Conservation (phyloP, 2,113 vertebrate genomes). For the Sterrhoptilus dennistouni region DNA sequence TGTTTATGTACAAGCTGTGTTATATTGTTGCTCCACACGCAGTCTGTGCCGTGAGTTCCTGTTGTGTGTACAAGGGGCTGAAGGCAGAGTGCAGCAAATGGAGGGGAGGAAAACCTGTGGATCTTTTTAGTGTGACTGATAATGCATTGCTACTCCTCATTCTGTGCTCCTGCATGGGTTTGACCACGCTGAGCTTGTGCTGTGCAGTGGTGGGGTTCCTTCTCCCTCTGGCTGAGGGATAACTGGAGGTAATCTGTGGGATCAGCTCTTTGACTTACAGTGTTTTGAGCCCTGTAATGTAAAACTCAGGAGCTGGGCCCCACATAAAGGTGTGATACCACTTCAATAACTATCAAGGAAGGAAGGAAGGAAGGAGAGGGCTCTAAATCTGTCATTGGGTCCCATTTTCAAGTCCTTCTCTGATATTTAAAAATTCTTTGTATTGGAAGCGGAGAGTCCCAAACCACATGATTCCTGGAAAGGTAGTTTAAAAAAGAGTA, state of each 20-base stretch:
- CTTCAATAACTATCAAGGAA: neutral
- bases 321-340: neutral
- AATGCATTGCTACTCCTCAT: neutral
- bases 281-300: neutral
- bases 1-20: neutral
- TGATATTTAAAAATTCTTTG: neutral
- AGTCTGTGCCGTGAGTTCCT: accelerated
- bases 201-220: neutral
- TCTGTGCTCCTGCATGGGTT: neutral
- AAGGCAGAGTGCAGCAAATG: neutral
- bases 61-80: accelerated
- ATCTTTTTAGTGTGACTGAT: neutral
- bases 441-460: neutral
- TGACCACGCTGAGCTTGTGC: accelerated
- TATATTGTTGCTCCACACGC: accelerated
- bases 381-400: neutral
- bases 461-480: accelerated
- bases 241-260: neutral
- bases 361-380: neutral
- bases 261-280: neutral
- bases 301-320: neutral
- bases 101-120: neutral
- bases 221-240: neutral
- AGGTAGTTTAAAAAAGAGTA: neutral
- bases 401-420: neutral